Base-by-base conservation (phyloP, 2,113 vertebrate genomes). In the Odocoileus hemionus region DNA sequence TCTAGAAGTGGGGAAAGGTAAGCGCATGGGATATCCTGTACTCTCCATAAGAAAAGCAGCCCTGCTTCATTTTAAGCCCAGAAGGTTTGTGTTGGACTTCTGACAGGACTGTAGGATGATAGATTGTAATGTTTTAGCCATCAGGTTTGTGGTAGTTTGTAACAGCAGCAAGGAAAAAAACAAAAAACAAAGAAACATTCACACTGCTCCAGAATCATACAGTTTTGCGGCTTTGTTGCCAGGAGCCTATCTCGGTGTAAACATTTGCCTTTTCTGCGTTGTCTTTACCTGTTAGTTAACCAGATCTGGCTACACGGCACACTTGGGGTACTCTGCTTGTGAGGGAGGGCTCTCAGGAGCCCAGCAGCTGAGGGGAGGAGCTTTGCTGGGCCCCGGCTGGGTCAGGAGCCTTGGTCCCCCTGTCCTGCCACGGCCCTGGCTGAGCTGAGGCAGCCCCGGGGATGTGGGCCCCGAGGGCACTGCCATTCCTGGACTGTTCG, bases 21-120 rank as follows among this genome's bases (percentile, higher is more conserved):
- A 86, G 45, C 64, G 45, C 6, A n/a, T 5, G n/a, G 57, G 45
- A 55, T 64, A 2, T 36, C 21, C n/a, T 30, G 4, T 30, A 15
- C 4, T 45, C 47, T 83, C 52, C 82, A 93, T 86, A 86, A 52
- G 25, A 11, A 78, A 58, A 76, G 43, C 47, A 60, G 16, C 14
- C 25, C 26, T 94, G 54, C 84, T 95, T 58, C 99, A 99, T 98
- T 99, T 91, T 89, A 91, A 82, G 30, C 54, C 36, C 19, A 10
- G 25, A 30, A 89, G 50, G 99, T 97, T 99, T 99, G 76, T 79
- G 45, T 50, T 79, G 12, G 16, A 89, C 25, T 76, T 93, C 25
- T 30, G 21, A 47, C 4, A 92, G 21, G 83, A 86, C 39, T 64
- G 25, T 50, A 74, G 55, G 33, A 30, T 84, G 60, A 45, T 64